Conservation (phyloP, 2,888 invertebrate species). For the Scaptomyza cyrtandrae region DNA sequence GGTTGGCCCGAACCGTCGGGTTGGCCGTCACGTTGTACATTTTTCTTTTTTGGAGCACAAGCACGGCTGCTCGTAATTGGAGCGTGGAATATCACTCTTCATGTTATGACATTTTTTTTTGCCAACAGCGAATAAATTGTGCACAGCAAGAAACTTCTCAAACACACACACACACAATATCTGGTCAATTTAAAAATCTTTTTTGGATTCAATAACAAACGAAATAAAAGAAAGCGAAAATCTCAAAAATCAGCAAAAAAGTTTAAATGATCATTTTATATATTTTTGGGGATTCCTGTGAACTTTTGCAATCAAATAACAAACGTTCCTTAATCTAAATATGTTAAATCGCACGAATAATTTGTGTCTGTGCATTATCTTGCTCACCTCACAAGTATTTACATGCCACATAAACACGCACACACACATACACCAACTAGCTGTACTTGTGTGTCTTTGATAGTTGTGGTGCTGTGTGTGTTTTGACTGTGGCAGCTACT, state of each 20-base stretch:
- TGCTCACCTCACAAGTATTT: conserved; percentile 56
- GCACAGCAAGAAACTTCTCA: conserved; percentile 50
- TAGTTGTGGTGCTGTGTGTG: conserved; percentile 36
- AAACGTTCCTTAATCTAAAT: not conserved
- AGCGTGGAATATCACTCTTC: conserved; percentile 83
- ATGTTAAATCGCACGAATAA: conserved; percentile 1
- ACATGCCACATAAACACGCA: conserved; percentile 35
- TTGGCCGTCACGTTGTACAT: conserved; percentile 56
- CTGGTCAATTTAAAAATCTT: not conserved
- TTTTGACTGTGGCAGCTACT: conserved; percentile 43
- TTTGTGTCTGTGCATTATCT: conserved; percentile 54
- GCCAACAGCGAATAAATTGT: conserved; percentile 79
- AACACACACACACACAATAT: not conserved
- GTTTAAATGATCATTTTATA: too few relatives aligned
- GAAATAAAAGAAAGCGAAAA: too few relatives aligned
- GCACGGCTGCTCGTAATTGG: conserved; percentile 81
- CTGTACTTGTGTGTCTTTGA: conserved; percentile 25
- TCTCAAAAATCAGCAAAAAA: too few relatives aligned
- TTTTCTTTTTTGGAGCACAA: conserved; percentile 64
- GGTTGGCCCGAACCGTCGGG: conserved; percentile 26
- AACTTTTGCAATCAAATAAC: too few relatives aligned
- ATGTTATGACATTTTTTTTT: conserved; percentile 81
- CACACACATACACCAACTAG: conserved; percentile 8
- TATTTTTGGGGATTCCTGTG: too few relatives aligned
- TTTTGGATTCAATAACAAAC: too few relatives aligned